Conservation (phyloP, 1,140 invertebrate genomes). For the Heliconius himera region DNA sequence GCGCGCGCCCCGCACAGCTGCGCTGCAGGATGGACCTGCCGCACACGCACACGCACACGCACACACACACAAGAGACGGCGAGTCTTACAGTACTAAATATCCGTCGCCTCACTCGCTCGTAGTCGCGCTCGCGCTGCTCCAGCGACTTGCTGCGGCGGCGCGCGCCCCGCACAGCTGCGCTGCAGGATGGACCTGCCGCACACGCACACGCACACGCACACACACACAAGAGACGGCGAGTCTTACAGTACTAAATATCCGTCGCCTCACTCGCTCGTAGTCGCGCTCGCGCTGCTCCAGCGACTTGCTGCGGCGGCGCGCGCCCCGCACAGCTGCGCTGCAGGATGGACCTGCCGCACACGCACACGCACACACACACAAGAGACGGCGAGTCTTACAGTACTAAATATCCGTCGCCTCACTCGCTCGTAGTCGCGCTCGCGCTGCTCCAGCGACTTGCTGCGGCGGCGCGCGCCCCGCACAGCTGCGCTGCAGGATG, state of each 20-base stretch:
- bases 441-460: conserved; percentile 95
- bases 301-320: conserved; percentile 88
- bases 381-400: conserved; percentile 34
- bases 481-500: conserved; percentile 93
- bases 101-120: conserved; percentile 89
- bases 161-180: conserved; percentile 85
- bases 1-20: conserved; percentile 83
- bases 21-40: conserved; percentile 91
- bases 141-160: conserved; percentile 89
- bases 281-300: conserved; percentile 94
- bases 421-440: conserved; percentile 93
- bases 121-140: conserved; percentile 95
- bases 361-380: too few species aligned
- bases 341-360: conserved; percentile 90
- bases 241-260: conserved; percentile 87
- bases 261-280: conserved; percentile 91
- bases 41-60: too few species aligned
- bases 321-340: conserved; percentile 86
- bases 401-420: conserved; percentile 91
- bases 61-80: too few species aligned
- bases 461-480: conserved; percentile 76
- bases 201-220: too few species aligned
- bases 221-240: too few species aligned
- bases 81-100: conserved; percentile 85
- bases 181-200: conserved; percentile 90